phyloP scores from a whole-genome alignment of 1,140 invertebrate species.

The Theocolax elegans region DNA sequence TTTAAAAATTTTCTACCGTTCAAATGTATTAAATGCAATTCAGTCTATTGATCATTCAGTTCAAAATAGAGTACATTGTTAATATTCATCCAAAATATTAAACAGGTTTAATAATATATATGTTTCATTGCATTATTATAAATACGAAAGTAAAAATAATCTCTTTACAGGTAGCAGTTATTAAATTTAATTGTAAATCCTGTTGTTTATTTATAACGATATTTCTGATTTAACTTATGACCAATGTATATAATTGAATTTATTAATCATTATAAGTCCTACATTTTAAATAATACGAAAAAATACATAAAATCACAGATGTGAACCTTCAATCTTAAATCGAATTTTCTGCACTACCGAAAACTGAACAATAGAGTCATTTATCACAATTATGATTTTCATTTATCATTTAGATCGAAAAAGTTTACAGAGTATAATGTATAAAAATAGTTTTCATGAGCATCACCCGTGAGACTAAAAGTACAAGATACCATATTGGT shows the following conservation, averaged over 20 bases:
- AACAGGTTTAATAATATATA: too few relatives aligned
- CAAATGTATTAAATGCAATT: background rate
- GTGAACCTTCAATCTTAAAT: slow-evolving; percentile 10
- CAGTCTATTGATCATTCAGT: background rate
- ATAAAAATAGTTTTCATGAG: slow-evolving; percentile 63
- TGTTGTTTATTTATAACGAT: too few relatives aligned
- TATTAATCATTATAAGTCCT: slow-evolving; percentile 1
- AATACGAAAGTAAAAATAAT: too few relatives aligned
- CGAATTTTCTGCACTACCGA: slow-evolving; percentile 10
- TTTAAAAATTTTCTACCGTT: too few relatives aligned
- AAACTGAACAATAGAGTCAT: slow-evolving; percentile 33
- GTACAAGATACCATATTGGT: slow-evolving; percentile 29
- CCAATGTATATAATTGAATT: background rate
- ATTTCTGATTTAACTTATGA: background rate
- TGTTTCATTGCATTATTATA: too few relatives aligned
- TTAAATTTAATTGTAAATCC: too few relatives aligned
- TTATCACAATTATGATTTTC: slow-evolving; percentile 38
- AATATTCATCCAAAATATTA: background rate
- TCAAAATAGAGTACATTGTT: background rate
- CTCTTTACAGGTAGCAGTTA: too few relatives aligned
- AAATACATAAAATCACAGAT: slow-evolving; percentile 37
- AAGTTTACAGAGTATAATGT: slow-evolving; percentile 60
- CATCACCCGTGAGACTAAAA: slow-evolving; percentile 40
- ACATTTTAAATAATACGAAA: too few relatives aligned
- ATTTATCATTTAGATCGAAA: slow-evolving; percentile 51